Evolutionary conservation across 2,888 invertebrate species (phyloP), one percentile per base, ranked within the genome.

Genomic region (Eupelmus urozonus): DNA sequence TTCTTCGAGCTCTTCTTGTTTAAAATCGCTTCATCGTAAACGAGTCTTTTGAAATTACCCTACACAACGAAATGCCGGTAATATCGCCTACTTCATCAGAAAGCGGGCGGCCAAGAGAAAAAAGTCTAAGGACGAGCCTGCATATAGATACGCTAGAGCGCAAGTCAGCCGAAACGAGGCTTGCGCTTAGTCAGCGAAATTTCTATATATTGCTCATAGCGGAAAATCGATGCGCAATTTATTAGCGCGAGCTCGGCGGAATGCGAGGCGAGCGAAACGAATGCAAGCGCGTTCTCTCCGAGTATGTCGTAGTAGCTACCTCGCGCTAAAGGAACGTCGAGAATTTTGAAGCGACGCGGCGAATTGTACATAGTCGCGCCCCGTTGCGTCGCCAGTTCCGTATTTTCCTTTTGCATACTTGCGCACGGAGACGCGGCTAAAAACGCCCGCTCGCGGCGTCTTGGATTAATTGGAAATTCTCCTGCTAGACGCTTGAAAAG

Each of bases 201-300:
- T 76, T 70, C 63, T 18, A 45, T 29, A 55, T n/a, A n/a, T n/a
- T n/a, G n/a, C 40, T 23, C 18, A n/a, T 18, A 9, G 51, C 59
- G 42, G 27, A 70, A 69, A 77, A 78, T 76, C 75, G 78, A 78
- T 80, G 71, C 29, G 23, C 70, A 73, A 82, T 83, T 80, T 82
- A 83, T 82, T 80, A 82, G 72, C 81, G n/a, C n/a, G 78, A 81
- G 63, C 79, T 78, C 81, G 79, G 78, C 80, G 81, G 82, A 82
- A 84, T 81, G 82, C 82, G 65, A 57, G 63, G 60, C 79, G 76
- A 78, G 78, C 66, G n/a, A n/a, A n/a, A n/a, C n/a, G 67, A 73
- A 73, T 67, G 74, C 18, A 25, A 2, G 16, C 45, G 34, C 11
- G 53, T n/a, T 29, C 29, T 29, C 23, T 40, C 51, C 42, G 62